Conservation (phyloP, 92 coral and sea anemone species). For the Phymanthus crucifer region DNA sequence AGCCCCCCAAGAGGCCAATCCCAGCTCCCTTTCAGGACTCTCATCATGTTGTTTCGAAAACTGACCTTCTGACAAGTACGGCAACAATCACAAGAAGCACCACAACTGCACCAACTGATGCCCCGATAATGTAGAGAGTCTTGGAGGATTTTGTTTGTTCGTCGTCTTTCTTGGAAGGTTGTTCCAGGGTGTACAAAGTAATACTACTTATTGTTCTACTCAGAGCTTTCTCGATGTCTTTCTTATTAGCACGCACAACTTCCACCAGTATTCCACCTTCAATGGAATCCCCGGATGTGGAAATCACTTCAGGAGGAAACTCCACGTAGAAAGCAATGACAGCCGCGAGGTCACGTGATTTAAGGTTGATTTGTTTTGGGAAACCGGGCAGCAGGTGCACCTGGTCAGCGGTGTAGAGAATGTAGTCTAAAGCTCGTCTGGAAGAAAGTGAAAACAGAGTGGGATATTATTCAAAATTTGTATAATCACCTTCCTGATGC, state of each 20-base stretch:
- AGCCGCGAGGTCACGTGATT: background rate
- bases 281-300: background rate
- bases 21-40: too few relatives aligned
- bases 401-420: conserved; percentile 5
- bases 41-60: background rate
- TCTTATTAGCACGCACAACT: background rate
- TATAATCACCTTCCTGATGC: too few relatives aligned
- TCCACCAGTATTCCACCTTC: background rate
- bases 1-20: too few relatives aligned
- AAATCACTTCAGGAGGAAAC: background rate
- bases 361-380: background rate
- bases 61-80: background rate
- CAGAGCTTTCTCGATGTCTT: background rate
- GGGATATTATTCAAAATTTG: too few relatives aligned
- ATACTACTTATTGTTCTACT: background rate
- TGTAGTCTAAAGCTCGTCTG: conserved; percentile 4
- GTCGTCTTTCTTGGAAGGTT: background rate
- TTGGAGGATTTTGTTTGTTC: background rate
- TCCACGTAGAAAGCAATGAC: conserved; percentile 4
- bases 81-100: background rate
- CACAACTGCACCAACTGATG: background rate
- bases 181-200: background rate
- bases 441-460: background rate
- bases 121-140: background rate
- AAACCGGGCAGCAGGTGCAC: conserved; percentile 3